Conservation (phyloP, 2,888 invertebrate species). For the Epirrhoe alternata region DNA sequence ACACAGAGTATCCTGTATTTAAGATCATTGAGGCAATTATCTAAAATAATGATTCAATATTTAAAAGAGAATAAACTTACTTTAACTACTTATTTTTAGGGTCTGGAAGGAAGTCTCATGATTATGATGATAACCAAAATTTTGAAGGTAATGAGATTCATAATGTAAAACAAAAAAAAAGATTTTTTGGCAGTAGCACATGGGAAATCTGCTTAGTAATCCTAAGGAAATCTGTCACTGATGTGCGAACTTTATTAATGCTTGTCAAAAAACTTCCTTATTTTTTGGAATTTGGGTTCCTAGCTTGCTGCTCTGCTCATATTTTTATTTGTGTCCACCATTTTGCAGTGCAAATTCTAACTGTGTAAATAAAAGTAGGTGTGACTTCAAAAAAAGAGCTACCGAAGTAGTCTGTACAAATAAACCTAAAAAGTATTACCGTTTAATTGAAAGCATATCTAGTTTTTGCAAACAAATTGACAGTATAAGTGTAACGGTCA, state of each 20-base stretch:
- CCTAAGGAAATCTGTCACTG: too few relatives aligned
- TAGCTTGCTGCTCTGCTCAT: too few relatives aligned
- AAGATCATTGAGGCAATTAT: slow-evolving; percentile 38
- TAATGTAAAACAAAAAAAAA: too few relatives aligned
- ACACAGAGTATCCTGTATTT: slow-evolving; percentile 38
- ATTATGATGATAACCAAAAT: not conserved
- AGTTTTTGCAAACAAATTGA: slow-evolving; percentile 29
- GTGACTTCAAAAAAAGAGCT: not conserved
- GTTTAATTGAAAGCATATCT: slow-evolving; percentile 18
- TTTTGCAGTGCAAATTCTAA: not conserved
- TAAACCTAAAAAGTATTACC: slow-evolving; percentile 5
- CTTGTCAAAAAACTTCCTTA: too few relatives aligned
- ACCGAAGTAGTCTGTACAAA: not conserved
- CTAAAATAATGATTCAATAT: slow-evolving; percentile 23
- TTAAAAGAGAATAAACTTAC: slow-evolving; percentile 30
- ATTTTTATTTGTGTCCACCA: too few relatives aligned
- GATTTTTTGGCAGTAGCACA: too few relatives aligned
- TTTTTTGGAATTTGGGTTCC: too few relatives aligned
- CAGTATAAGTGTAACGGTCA: slow-evolving; percentile 46
- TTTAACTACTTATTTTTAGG: too few relatives aligned
- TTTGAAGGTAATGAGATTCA: too few relatives aligned
- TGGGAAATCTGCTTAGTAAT: too few relatives aligned
- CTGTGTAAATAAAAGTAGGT: not conserved
- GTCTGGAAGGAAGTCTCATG: slow-evolving; percentile 25
- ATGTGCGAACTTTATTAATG: too few relatives aligned